A percentile compares a stretch with the other conserved stretches of the same genome.
Evolutionary conservation across 2,888 invertebrate genomes (phyloP).

Genomic region (Rhagonycha fulva): DNA sequence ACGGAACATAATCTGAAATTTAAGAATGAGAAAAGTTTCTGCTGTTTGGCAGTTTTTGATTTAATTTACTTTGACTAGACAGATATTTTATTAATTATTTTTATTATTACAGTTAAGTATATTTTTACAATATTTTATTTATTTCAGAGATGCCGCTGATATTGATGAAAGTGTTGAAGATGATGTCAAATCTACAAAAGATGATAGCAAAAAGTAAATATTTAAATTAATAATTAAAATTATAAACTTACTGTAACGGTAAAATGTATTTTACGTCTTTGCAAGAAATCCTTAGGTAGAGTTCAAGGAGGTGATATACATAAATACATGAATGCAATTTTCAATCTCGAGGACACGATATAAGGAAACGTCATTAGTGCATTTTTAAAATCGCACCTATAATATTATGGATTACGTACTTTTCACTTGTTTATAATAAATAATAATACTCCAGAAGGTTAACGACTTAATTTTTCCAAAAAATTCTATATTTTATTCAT

Average conservation of each 20-base stretch:
- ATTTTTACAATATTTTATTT: background rate
- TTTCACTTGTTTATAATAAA: background rate
- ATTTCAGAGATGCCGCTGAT: constrained; percentile 61
- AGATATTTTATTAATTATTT: no score
- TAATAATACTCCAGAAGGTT: background rate
- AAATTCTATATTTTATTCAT: background rate
- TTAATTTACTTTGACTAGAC: background rate
- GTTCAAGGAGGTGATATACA: constrained; percentile 44
- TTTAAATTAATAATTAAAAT: background rate
- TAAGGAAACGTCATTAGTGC: constrained; percentile 34
- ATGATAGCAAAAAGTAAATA: constrained; percentile 71
- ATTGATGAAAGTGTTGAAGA: constrained; percentile 72
- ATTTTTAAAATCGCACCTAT: constrained; percentile 37
- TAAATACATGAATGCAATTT: constrained; percentile 39
- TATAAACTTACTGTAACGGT: background rate
- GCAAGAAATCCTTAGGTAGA: constrained; percentile 38
- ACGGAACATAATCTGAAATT: no score
- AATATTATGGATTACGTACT: constrained; percentile 1
- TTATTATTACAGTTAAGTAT: background rate
- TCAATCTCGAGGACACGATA: constrained; percentile 39
- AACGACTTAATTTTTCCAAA: background rate
- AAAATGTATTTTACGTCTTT: constrained; percentile 27
- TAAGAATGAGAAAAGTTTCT: no score
- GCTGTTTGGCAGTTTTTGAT: background rate
- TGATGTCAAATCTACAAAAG: constrained; percentile 67